phyloP scores from a whole-genome alignment of 2,888 invertebrate species.

The Unio delphinus region DNA sequence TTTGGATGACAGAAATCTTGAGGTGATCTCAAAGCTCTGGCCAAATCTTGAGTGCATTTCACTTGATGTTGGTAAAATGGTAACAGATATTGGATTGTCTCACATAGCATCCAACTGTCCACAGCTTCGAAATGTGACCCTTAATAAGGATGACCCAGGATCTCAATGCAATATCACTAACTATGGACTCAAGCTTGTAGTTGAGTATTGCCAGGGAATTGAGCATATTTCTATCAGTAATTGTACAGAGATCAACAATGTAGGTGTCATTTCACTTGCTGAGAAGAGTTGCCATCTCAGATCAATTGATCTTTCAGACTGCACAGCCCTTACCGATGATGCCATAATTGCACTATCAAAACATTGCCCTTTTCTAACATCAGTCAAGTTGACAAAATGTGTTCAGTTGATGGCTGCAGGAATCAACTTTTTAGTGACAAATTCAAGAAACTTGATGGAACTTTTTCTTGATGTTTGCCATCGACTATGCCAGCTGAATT shows the following conservation, averaged over 20 bases:
- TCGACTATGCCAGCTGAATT: slow-evolving; percentile 24
- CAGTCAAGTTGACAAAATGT: slow-evolving; percentile 38
- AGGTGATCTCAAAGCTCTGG: slow-evolving; percentile 12
- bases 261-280: slow-evolving; percentile 33
- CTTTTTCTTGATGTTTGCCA: slow-evolving; percentile 40
- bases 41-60: slow-evolving; percentile 3
- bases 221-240: slow-evolving; percentile 14
- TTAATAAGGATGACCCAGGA: no score
- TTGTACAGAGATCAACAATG: slow-evolving; percentile 40
- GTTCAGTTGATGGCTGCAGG: slow-evolving; percentile 37
- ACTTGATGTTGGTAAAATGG: neutral
- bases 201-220: slow-evolving; percentile 17
- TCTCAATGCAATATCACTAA: slow-evolving; percentile 15
- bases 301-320: slow-evolving; percentile 35
- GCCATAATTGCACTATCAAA: slow-evolving; percentile 31
- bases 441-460: slow-evolving; percentile 23
- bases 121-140: slow-evolving; percentile 11
- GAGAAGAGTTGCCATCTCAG: slow-evolving; percentile 21
- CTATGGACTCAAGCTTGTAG: slow-evolving; percentile 18
- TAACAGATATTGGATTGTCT: slow-evolving; percentile 1
- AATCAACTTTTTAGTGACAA: slow-evolving; percentile 25
- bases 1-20: slow-evolving; percentile 13
- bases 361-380: slow-evolving; percentile 27
- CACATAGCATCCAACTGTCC: slow-evolving; percentile 10
- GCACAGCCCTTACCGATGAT: slow-evolving; percentile 38